Percentiles rank a stretch among this genome's conserved stretches.
Conservation (phyloP, 2,113 vertebrate species). For the Prionailurus viverrinus region DNA sequence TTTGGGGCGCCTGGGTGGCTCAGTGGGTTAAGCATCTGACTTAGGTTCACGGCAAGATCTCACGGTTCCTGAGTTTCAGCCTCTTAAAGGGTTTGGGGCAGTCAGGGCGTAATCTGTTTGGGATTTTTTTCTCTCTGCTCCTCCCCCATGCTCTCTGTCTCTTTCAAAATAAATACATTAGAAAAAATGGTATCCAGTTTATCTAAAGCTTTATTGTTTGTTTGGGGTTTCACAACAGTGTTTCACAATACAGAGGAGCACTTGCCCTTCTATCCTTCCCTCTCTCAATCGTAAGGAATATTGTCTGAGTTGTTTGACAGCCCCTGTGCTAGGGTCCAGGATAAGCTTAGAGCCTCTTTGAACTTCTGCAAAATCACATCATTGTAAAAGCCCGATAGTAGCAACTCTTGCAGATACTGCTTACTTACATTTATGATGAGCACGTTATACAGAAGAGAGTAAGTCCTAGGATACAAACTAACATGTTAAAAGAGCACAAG, state of each 20-base stretch:
- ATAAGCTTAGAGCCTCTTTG: background rate
- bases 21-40: too few relatives aligned
- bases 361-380: background rate
- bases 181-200: background rate
- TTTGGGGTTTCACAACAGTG: background rate
- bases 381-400: background rate
- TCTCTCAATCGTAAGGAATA: background rate
- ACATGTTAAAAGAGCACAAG: background rate
- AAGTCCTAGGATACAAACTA: background rate
- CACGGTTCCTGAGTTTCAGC: too few relatives aligned
- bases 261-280: background rate
- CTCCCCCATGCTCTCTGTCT: too few relatives aligned
- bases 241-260: background rate
- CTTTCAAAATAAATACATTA: too few relatives aligned
- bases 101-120: too few relatives aligned
- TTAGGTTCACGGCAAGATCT: too few relatives aligned
- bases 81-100: too few relatives aligned
- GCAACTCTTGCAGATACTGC: background rate
- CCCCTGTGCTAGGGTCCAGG: background rate
- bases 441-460: background rate
- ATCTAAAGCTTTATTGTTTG: background rate
- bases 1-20: too few relatives aligned
- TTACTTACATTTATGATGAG: background rate
- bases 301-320: background rate
- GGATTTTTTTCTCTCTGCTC: too few relatives aligned